Evolutionary conservation across 1,140 invertebrate genomes (phyloP).

Genomic region (Pseudomyrmex concolor): DNA sequence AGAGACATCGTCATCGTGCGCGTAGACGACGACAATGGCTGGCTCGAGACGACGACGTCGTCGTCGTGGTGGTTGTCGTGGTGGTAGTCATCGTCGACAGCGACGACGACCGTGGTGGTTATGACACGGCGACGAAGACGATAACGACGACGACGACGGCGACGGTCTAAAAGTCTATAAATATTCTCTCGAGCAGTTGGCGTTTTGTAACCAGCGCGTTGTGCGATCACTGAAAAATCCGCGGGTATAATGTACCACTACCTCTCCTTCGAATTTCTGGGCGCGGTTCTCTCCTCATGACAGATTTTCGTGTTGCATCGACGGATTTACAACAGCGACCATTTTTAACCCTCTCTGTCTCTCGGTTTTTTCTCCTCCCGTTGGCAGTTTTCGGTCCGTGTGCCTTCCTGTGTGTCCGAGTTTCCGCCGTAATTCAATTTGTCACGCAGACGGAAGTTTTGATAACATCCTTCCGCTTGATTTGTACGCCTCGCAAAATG

Average conservation of each 20-base stretch:
- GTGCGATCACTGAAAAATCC: conserved; percentile 66
- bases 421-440: conserved; percentile 74
- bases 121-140: conserved; percentile 55
- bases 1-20: conserved; percentile 61
- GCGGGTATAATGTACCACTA: conserved; percentile 37
- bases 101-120: conserved; percentile 54
- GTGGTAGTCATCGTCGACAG: conserved; percentile 3
- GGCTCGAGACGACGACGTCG: conserved; percentile 58
- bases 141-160: conserved; percentile 46
- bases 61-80: conserved; percentile 54
- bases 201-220: conserved; percentile 35
- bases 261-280: background rate
- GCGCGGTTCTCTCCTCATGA: conserved; percentile 49
- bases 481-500: conserved; percentile 69
- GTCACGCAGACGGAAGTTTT: conserved; percentile 76
- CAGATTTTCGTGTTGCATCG: conserved; percentile 63
- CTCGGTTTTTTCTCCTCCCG: background rate
- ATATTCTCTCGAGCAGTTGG: conserved; percentile 54
- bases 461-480: conserved; percentile 76
- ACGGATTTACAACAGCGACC: conserved; percentile 63
- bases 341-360: conserved; percentile 34
- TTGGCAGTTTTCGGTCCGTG: conserved; percentile 46
- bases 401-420: conserved; percentile 56
- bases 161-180: conserved; percentile 55
- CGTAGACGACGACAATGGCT: conserved; percentile 50